Conservation (phyloP, 2,797 vertebrate genomes). For the Rhadinocentrus ornatus region DNA sequence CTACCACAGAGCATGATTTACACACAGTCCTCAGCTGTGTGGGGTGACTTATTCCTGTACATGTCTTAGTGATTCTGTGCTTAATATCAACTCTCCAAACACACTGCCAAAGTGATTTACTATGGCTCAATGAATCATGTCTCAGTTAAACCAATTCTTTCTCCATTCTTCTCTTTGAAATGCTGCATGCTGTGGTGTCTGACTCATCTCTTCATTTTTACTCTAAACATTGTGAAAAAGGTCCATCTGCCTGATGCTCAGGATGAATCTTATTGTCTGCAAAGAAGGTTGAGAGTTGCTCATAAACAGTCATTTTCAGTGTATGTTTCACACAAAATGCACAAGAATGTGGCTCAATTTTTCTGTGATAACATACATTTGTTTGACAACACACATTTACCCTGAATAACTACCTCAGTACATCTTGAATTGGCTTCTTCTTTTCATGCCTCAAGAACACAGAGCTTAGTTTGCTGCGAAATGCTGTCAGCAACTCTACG, state of each 20-base stretch:
- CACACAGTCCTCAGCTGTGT: constrained; percentile 19
- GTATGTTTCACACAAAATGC: constrained; percentile 9
- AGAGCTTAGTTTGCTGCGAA: constrained; percentile 16
- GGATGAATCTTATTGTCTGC: constrained; percentile 27
- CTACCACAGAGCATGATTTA: constrained; percentile 37
- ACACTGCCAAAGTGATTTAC: constrained; percentile 51
- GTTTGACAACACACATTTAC: constrained; percentile 10
- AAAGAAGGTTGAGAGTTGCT: constrained; percentile 18
- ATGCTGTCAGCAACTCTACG: neutral
- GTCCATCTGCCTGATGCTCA: constrained; percentile 1
- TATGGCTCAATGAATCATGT: constrained; percentile 45
- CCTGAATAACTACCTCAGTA: constrained; percentile 1
- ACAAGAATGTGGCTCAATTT: constrained; percentile 2
- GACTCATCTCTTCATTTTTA: constrained; percentile 35
- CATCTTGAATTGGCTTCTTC: constrained; percentile 5
- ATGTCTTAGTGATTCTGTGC: constrained; percentile 48
- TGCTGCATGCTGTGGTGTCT: constrained; percentile 9
- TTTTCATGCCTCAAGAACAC: constrained; percentile 8
- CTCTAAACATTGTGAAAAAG: constrained; percentile 15
- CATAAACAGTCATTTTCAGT: constrained; percentile 13
- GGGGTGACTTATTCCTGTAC: constrained; percentile 40
- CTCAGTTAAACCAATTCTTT: constrained; percentile 25
- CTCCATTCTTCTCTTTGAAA: constrained; percentile 27
- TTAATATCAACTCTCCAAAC: constrained; percentile 40
- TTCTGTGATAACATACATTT: neutral